phyloP scores from a whole-genome alignment of 2,113 vertebrate species.

The Apaloderma vittatum region DNA sequence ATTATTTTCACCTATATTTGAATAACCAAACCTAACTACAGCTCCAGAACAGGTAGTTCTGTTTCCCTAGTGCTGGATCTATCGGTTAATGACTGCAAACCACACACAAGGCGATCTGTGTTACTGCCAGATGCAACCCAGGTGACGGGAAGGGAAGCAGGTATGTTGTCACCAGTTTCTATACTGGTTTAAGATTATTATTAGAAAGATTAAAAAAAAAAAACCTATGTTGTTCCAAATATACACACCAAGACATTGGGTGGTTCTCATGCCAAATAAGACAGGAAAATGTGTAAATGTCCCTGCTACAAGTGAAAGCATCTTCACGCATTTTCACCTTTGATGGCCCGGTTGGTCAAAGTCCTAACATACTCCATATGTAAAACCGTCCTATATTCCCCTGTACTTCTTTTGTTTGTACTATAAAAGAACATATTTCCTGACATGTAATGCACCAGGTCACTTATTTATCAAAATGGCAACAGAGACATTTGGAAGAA shows the following conservation, averaged over 20 bases:
- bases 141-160: not conserved
- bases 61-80: not conserved
- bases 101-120: no score
- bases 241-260: rapidly evolving
- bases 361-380: rapidly evolving
- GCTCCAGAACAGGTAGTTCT: not conserved
- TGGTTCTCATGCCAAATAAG: rapidly evolving
- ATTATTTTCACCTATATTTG: not conserved
- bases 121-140: not conserved
- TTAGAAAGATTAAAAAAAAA: not conserved
- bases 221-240: not conserved
- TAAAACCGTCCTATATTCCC: not conserved
- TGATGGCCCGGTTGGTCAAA: not conserved
- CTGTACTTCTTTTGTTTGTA: not conserved
- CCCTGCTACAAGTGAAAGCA: not conserved
- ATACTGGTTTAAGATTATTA: not conserved
- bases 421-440: not conserved
- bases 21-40: not conserved
- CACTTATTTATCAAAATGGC: not conserved
- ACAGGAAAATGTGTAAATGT: not conserved
- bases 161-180: not conserved
- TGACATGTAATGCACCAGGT: not conserved
- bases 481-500: not conserved
- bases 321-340: not conserved
- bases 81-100: not conserved